Conservation (phyloP, 1,140 invertebrate species). For the Melipona quadrifasciata region DNA sequence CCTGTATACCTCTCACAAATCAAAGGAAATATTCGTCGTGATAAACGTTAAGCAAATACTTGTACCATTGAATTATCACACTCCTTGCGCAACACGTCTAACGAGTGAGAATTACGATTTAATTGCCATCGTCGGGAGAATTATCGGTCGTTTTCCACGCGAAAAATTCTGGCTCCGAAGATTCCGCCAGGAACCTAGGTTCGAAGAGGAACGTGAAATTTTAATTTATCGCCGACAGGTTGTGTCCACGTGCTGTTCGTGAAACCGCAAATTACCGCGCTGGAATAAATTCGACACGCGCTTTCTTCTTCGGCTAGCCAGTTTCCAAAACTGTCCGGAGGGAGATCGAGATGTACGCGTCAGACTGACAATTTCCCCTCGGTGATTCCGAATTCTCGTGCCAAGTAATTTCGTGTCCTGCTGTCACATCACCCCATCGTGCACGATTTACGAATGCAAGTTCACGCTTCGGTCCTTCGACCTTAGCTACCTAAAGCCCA, state of each 20-base stretch:
- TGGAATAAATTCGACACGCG: constrained; percentile 14
- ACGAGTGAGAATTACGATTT: not conserved
- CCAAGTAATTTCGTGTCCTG: constrained; percentile 30
- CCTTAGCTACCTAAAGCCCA: not conserved
- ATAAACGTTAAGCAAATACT: not conserved
- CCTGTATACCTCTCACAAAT: not conserved
- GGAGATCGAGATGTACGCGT: not conserved
- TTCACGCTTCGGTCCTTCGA: not conserved
- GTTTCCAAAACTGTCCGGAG: not conserved
- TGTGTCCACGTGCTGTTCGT: constrained; percentile 14
- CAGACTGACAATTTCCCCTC: constrained; percentile 4
- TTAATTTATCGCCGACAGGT: constrained; percentile 36
- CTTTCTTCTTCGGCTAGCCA: not conserved
- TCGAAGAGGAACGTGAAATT: constrained; percentile 16
- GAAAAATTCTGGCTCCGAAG: not conserved
- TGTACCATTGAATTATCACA: not conserved
- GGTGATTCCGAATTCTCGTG: constrained; percentile 33
- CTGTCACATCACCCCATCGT: constrained; percentile 16
- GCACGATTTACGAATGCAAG: constrained; percentile 16
- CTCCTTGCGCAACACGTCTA: not conserved
- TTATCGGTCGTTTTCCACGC: not conserved
- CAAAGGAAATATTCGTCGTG: not conserved
- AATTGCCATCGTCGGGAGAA: constrained; percentile 16
- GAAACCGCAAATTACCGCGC: constrained; percentile 30
- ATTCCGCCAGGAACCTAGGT: not conserved